Base-by-base conservation (phyloP, 2,113 vertebrate genomes). In the Eublepharis macularius region DNA sequence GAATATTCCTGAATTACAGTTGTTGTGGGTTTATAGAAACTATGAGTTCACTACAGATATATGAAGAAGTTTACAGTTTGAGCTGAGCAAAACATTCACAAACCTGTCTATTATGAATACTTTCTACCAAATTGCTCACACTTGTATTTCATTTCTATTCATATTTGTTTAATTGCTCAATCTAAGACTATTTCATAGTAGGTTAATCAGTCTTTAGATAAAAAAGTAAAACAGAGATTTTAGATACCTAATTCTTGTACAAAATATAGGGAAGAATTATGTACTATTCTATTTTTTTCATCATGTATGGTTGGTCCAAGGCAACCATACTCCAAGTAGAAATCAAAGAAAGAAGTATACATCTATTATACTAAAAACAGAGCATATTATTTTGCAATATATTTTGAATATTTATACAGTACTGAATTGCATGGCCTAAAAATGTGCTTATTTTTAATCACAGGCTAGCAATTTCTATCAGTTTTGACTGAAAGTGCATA, bases 1-100 rank as follows among this genome's bases (percentile, higher is more conserved):
- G 88, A 90, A 36, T 32, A 3, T 0, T 82, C 57, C 11, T 86
- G 1, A 86, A 66, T 83, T 73, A 85, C 81, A 77, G 14, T 39
- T 63, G 29, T 80, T 36, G 29, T 74, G 76, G 8, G 0, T 7
- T 85, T 81, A 5, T 2, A 76, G 1, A 77, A 39, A 9, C 16
- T 74, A 4, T 45, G 72, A 87, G 2, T 76, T 91, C 86, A 76
- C 3, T 4, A 0, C 39, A 74, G 29, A 45, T 9, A 6, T n/a
- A 24, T 36, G 9, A 68, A 68, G 6, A 66, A 1, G 0, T 51
- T 89, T 86, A 24, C 1, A 16, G 17, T 14, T 32, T 84, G 29
- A 32, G 10, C 26, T 60, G 39, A 43, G 4, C 60, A 83, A 8
- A 43, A 6, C 1, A 26, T 0, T 41, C 9, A 85, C 24, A 0